Percentiles rank a stretch among this genome's conserved stretches.
Evolutionary conservation across 2,113 vertebrate species (phyloP).

Genomic region (Equus przewalskii): DNA sequence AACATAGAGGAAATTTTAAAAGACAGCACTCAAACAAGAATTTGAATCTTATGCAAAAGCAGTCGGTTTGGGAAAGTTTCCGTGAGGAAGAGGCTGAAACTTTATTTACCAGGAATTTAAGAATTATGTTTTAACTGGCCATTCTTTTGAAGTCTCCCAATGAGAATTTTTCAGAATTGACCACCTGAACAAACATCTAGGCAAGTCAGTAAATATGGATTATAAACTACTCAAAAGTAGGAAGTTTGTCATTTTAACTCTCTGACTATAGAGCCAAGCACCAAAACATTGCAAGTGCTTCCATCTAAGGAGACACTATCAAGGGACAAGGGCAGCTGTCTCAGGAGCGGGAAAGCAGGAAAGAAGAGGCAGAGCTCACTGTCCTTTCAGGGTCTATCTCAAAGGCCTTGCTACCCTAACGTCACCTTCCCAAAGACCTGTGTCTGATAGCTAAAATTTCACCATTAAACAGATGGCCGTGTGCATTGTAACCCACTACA

Average conservation of each 20-base stretch:
- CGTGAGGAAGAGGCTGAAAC: not conserved
- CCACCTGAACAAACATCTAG: not conserved
- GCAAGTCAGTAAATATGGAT: not conserved
- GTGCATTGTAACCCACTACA: not conserved
- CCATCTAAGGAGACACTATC: not conserved
- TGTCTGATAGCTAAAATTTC: not conserved
- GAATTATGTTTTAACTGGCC: not conserved
- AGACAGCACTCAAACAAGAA: not conserved
- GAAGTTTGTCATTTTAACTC: not conserved
- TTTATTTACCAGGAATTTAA: not conserved
- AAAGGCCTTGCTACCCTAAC: not conserved
- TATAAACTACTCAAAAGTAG: not conserved
- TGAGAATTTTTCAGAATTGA: conserved; percentile 30
- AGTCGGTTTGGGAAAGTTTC: not conserved
- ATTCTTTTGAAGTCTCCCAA: not conserved
- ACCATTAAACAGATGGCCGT: not conserved
- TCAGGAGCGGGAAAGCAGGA: not conserved
- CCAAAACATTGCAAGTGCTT: not conserved
- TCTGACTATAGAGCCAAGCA: not conserved
- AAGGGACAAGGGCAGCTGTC: not conserved
- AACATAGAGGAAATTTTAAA: not conserved
- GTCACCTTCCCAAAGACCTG: not conserved
- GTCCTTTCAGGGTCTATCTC: not conserved
- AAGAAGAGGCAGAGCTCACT: not conserved
- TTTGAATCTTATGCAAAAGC: not conserved